These are phyloP conservation scores for Perognathus longimembris DNA, from an alignment of 2,113 vertebrate species.

Conservation along the genomic window DNA sequence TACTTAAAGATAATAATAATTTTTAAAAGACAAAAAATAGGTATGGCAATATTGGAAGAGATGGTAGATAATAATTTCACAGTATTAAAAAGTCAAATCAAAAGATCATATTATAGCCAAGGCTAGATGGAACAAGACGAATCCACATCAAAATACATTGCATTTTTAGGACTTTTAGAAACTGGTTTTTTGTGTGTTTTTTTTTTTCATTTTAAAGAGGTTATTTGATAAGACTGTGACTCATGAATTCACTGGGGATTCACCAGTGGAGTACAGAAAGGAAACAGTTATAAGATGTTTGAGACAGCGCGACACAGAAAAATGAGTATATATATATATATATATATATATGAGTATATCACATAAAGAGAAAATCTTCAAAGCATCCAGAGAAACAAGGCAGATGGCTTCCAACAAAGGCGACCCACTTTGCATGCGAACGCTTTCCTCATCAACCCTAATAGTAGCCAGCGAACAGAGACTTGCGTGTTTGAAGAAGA, in stretches of 20 bases:
- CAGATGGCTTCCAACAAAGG: background rate
- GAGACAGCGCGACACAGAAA: background rate
- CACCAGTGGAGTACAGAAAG: background rate
- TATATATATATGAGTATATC: background rate
- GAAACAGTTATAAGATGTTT: background rate
- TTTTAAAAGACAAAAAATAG: no score
- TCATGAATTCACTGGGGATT: background rate
- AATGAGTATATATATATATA: background rate
- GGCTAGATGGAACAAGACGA: conserved; percentile 29
- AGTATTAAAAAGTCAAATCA: conserved; percentile 23
- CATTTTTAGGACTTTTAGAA: no score
- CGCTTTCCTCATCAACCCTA: background rate
- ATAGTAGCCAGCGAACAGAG: no score
- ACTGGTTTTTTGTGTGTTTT: no score
- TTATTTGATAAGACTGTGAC: background rate
- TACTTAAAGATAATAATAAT: no score
- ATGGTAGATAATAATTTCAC: background rate
- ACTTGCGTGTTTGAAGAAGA: background rate
- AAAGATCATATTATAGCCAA: background rate
- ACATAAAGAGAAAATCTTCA: background rate
- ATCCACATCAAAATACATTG: background rate
- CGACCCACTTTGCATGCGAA: background rate
- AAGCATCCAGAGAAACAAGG: conserved; percentile 15
- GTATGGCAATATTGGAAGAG: background rate
- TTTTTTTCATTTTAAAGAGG: background rate